These are phyloP conservation scores for Dromococcyx pavoninus DNA, from an alignment of 2,797 vertebrate genomes.

Conservation along the genomic window DNA sequence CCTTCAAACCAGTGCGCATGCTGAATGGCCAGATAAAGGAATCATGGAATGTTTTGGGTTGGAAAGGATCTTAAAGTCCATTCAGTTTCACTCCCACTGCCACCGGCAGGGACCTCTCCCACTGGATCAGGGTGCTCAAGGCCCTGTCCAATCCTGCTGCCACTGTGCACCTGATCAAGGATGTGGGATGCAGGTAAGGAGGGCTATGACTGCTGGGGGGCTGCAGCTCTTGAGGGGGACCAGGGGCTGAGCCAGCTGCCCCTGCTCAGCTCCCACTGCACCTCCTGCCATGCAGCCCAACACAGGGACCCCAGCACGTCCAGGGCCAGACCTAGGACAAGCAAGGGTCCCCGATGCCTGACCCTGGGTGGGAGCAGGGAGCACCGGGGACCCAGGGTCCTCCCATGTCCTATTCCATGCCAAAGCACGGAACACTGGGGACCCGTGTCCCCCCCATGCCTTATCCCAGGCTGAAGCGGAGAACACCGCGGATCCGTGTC, in stretches of 20 bases:
- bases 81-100: no score
- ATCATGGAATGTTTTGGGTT: no score
- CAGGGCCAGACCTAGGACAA: not conserved
- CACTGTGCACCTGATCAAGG: not conserved
- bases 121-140: no score
- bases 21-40: not conserved
- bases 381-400: no score
- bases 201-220: not conserved
- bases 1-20: no score
- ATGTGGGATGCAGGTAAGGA: not conserved
- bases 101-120: no score
- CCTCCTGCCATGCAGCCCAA: not conserved
- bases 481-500: not conserved
- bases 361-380: no score
- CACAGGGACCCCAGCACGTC: fast-evolving
- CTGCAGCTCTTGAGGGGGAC: not conserved
- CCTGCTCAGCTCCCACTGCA: not conserved
- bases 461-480: not conserved
- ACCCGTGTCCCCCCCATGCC: not conserved
- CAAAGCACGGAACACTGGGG: not conserved
- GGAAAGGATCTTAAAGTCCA: no score
- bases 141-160: not conserved
- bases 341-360: no score
- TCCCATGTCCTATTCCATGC: no score
- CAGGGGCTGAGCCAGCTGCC: not conserved